Percentiles rank a stretch among this genome's conserved stretches.
These are phyloP conservation scores for Conchocele bisecta DNA, from an alignment of 2,888 invertebrate genomes.

Conservation along the genomic window DNA sequence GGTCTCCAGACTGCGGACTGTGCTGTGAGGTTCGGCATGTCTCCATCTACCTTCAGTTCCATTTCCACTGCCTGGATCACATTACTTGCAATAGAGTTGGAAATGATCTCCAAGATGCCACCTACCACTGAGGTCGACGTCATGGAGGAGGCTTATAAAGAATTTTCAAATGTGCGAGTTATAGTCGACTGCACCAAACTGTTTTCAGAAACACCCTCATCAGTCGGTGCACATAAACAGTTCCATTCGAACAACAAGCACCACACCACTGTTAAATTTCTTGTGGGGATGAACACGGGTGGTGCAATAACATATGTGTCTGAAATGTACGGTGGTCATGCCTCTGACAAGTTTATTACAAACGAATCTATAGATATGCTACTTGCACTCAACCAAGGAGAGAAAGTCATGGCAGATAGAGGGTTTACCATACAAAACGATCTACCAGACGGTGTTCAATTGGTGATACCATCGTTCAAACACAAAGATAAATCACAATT, in stretches of 20 bases:
- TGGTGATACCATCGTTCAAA: conserved; percentile 33
- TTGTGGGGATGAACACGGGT: conserved; percentile 44
- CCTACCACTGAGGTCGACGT: conserved; percentile 8
- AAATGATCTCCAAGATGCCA: conserved; percentile 24
- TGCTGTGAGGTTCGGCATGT: conserved; percentile 22
- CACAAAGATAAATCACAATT: conserved; percentile 33
- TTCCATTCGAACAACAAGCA: conserved; percentile 42
- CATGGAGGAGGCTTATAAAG: neutral
- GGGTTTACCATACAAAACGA: conserved; percentile 38
- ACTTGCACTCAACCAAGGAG: conserved; percentile 19
- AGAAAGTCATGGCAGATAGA: conserved; percentile 46
- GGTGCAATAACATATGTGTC: conserved; percentile 46
- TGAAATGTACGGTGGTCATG: conserved; percentile 38
- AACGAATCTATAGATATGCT: conserved; percentile 23
- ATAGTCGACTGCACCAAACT: conserved; percentile 36
- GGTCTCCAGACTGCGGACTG: conserved; percentile 15
- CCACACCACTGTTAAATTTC: conserved; percentile 39
- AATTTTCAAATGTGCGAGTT: conserved; percentile 23
- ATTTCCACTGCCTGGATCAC: conserved; percentile 36
- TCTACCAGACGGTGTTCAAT: conserved; percentile 19
- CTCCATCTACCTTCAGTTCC: neutral
- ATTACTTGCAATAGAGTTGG: conserved; percentile 10
- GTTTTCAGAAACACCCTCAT: conserved; percentile 30
- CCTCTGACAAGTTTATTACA: conserved; percentile 42
- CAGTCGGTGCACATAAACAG: conserved; percentile 28